Evolutionary conservation across 2,888 invertebrate genomes (phyloP), one percentile per base, ranked within the genome.

Genomic region (Gymnocheta viridis): DNA sequence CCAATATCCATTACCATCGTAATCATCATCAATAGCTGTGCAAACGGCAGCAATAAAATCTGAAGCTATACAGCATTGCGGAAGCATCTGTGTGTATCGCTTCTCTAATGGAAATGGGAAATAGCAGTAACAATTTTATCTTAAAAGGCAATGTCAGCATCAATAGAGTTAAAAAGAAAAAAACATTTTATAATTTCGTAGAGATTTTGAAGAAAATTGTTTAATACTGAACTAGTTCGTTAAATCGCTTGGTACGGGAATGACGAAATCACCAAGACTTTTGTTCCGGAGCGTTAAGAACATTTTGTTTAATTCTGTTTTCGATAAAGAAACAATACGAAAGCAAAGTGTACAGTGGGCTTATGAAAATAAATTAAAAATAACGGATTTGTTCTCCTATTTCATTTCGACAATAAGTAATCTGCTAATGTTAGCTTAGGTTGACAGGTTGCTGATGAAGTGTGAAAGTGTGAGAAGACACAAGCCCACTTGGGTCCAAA

Each of bases 1-100:
- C 69, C 79, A 69, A 79, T 70, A 79, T 44, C 80, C 82, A 79
- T 78, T 73, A 78, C 82, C 82, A 69, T 10, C 47, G 62, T 69
- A 60, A 69, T 67, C 62, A 74, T 74, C 62, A 69, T 54, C 73
- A 73, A 72, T 51, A 67, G 35, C 10, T 32, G 7, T 47, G 22
- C 38, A 44, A 56, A 14, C 12, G 24, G 38, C 64, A 51, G 56
- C 47, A 66, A 54, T n/a, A 58, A 49, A 9, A 19, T 3, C 17
- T n/a, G 2, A 27, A 35, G 24, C 7, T 32, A n/a, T n/a, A n/a
- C n/a, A n/a, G n/a, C n/a, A n/a, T 70, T 51, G 17, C 35, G 7
- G 32, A 44, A 70, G 32, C 54, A 47, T 54, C 54, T 54, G 44
- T 47, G 22, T 54, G 17, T 41, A 38, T 22, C 4, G 32, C 58